These are phyloP conservation scores for Bambusicola thoracicus DNA, from an alignment of 2,113 vertebrate species.

Conservation along the genomic window DNA sequence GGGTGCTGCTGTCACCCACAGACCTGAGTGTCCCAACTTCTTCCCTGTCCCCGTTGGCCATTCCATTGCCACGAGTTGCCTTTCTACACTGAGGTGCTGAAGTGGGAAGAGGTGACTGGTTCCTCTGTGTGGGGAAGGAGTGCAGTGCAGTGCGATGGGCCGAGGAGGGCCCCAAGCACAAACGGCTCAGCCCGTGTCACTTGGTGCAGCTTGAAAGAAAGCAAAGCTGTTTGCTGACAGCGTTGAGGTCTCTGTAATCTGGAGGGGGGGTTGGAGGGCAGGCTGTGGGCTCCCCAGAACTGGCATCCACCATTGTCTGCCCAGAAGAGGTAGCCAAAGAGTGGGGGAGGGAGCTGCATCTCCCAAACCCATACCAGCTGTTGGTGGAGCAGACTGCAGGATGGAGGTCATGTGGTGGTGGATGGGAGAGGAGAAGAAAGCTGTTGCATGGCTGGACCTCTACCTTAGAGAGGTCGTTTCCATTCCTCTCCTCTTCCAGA, in stretches of 20 bases:
- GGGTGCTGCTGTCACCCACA: rapidly evolving
- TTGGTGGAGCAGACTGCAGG: rapidly evolving
- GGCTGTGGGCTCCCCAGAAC: not conserved
- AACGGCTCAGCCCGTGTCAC: rapidly evolving
- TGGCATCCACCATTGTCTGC: rapidly evolving
- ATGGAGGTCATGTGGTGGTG: not conserved
- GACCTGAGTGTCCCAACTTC: rapidly evolving
- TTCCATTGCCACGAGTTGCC: not conserved
- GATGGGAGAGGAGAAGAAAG: not conserved
- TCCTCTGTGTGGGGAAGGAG: not conserved
- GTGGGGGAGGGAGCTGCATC: rapidly evolving
- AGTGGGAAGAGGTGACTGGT: not conserved
- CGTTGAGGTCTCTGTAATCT: not conserved
- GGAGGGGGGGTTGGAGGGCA: not conserved
- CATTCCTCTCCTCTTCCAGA: too few species aligned
- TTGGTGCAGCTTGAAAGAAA: not conserved
- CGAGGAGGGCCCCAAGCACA: not conserved
- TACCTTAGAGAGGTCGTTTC: not conserved
- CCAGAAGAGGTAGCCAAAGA: not conserved
- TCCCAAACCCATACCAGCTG: not conserved
- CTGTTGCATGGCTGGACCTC: not conserved
- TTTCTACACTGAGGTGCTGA: rapidly evolving
- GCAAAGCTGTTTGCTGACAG: rapidly evolving
- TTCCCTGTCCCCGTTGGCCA: not conserved
- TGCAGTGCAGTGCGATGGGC: rapidly evolving